phyloP scores from a whole-genome alignment of 2,113 vertebrate species.

The Epinephelus cyanopodus region DNA sequence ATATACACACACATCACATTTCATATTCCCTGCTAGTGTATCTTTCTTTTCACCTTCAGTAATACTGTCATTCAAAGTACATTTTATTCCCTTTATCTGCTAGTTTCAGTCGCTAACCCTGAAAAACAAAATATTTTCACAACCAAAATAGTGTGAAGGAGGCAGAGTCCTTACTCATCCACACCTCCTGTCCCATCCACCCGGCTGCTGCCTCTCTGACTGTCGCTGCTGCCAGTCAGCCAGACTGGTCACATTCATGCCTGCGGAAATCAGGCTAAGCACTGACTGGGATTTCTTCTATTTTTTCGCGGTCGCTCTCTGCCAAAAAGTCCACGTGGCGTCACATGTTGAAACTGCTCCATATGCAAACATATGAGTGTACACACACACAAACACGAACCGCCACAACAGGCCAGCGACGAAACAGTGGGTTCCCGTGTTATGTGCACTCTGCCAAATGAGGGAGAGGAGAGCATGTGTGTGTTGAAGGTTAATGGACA shows the following conservation, averaged over 20 bases:
- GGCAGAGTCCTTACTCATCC: conserved; percentile 10
- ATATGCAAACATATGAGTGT: conserved; percentile 10
- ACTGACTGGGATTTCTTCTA: not conserved
- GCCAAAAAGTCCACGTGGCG: conserved; percentile 28
- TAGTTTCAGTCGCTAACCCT: not conserved
- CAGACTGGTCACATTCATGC: conserved; percentile 29
- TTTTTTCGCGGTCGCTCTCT: not conserved
- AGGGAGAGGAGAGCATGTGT: conserved; percentile 20
- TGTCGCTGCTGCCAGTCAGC: conserved; percentile 25
- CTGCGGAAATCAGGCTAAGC: conserved; percentile 5
- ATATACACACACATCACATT: conserved; percentile 8
- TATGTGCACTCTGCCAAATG: conserved; percentile 51
- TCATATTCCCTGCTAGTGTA: conserved; percentile 3
- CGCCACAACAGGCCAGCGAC: conserved; percentile 27
- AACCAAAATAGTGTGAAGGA: not conserved
- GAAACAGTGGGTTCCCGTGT: conserved; percentile 25
- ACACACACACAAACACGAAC: conserved; percentile 6
- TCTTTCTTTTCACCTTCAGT: not conserved
- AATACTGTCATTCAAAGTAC: not conserved
- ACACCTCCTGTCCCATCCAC: not conserved
- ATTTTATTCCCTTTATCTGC: conserved; percentile 11
- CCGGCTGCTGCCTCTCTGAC: conserved; percentile 13
- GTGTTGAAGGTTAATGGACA: conserved; percentile 74
- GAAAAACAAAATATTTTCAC: conserved; percentile 1
- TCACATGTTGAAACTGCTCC: conserved; percentile 30